Evolutionary conservation across 2,797 vertebrate species (phyloP).

Genomic region (Percopsis omiscomaycus): DNA sequence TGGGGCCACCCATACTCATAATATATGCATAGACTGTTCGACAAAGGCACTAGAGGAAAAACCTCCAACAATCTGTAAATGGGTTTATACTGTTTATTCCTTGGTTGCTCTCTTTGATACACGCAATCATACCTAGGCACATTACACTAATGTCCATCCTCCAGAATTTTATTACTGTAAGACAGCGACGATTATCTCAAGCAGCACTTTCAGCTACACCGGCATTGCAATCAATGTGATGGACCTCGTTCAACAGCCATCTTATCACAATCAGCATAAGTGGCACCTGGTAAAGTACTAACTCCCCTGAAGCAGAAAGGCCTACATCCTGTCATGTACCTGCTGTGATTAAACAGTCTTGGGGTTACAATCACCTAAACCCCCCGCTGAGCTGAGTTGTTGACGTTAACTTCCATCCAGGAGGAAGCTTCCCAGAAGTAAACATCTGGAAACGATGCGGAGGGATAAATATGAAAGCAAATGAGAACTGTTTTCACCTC

Average conservation of each 20-base stretch:
- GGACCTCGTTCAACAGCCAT: slow-evolving; percentile 21
- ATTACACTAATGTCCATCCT: neutral
- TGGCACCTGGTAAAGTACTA: slow-evolving; percentile 18
- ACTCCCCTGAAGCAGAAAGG: slow-evolving; percentile 19
- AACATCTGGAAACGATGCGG: too few species aligned
- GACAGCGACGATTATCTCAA: slow-evolving; percentile 5
- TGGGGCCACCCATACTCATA: slow-evolving; percentile 15
- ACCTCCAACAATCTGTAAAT: slow-evolving; percentile 27
- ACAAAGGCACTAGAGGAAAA: slow-evolving; percentile 41
- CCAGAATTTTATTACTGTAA: neutral
- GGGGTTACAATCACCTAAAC: slow-evolving; percentile 25
- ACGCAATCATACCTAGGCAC: neutral
- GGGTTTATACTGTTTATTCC: neutral
- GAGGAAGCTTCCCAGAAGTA: neutral
- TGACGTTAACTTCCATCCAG: slow-evolving; percentile 15
- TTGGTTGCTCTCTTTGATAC: neutral
- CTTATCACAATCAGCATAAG: slow-evolving; percentile 52
- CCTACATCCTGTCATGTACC: slow-evolving; percentile 8
- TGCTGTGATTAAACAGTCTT: slow-evolving; percentile 20
- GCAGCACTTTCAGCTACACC: slow-evolving; percentile 18
- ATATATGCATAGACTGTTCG: neutral
- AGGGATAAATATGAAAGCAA: slow-evolving; percentile 2
- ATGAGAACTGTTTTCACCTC: slow-evolving; percentile 25
- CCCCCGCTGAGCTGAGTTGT: neutral
- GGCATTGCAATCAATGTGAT: slow-evolving; percentile 42